A percentile compares a stretch with the other conserved stretches of the same genome.
These are phyloP conservation scores for Dyspetes luteomarginatus DNA, from an alignment of 2,888 invertebrate genomes.

Conservation along the genomic window DNA sequence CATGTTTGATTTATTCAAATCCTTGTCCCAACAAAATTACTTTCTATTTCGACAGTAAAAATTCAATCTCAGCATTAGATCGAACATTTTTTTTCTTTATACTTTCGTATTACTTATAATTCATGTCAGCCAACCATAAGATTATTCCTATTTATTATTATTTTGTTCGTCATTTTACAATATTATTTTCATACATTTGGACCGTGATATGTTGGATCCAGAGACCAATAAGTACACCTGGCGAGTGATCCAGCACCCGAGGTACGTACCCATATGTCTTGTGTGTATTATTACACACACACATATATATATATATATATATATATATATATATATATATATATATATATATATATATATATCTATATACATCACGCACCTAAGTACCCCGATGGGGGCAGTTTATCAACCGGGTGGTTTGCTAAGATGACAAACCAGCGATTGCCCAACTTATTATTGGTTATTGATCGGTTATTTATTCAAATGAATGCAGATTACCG, in stretches of 20 bases:
- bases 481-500: constrained; percentile 83
- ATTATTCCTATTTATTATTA: too few relatives aligned
- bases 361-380: constrained; percentile 2
- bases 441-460: constrained; percentile 82
- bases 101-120: too few relatives aligned
- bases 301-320: too few relatives aligned
- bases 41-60: too few relatives aligned
- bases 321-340: too few relatives aligned
- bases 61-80: too few relatives aligned
- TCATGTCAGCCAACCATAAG: too few relatives aligned
- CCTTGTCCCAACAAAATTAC: too few relatives aligned
- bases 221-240: constrained; percentile 13
- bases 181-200: constrained; percentile 10
- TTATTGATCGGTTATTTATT: constrained; percentile 84
- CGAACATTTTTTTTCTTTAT: too few relatives aligned
- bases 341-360: constrained; percentile 12
- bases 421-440: constrained; percentile 82
- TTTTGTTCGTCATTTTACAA: too few relatives aligned
- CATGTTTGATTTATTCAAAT: background rate
- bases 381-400: constrained; percentile 60
- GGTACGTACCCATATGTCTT: background rate
- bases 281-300: background rate
- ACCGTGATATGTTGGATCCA: background rate
- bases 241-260: background rate
- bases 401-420: constrained; percentile 78